Evolutionary conservation across 2,888 invertebrate genomes (phyloP), one percentile per base, ranked within the genome.

Genomic region (Dexiosoma caninum): DNA sequence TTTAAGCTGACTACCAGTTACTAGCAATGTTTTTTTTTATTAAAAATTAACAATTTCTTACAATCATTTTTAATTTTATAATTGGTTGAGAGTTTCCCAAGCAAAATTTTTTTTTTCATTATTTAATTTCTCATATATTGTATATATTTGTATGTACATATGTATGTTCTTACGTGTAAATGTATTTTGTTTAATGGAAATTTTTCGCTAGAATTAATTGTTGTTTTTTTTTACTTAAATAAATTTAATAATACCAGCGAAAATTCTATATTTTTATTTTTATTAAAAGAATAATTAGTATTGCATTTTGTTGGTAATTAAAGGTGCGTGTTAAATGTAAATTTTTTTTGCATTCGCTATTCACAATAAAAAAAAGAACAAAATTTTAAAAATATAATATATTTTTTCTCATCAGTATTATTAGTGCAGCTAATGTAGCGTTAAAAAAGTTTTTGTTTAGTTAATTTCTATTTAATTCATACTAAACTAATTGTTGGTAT

Each of bases 301-400:
- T 35, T n/a, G 27, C 16, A 66, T 57, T 57, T 57, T 69, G 32
- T 51, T 51, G 14, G 7, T 57, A 59, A 67, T 66, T 49, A 59
- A 59, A 49, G 40, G 69, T 77, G 77, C 77, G 70, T 77, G 77
- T 62, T 77, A 5, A 64, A 64, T 49, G 37, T 40, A n/a, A n/a
- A n/a, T n/a, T n/a, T n/a, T n/a, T n/a, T n/a, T n/a, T n/a, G n/a
- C n/a, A n/a, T n/a, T n/a, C n/a, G n/a, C n/a, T n/a, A n/a, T n/a
- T n/a, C n/a, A n/a, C n/a, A n/a, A n/a, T n/a, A n/a, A n/a, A n/a
- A n/a, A n/a, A n/a, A n/a, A n/a, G n/a, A n/a, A n/a, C n/a, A n/a
- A n/a, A n/a, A n/a, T n/a, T n/a, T n/a, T n/a, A n/a, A n/a, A n/a
- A n/a, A n/a, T n/a, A n/a, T n/a, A n/a, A n/a, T n/a, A n/a, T n/a